Percentiles rank a stretch among this genome's conserved stretches.
phyloP scores from a whole-genome alignment of 2,113 vertebrate species.

The Empidonax alnorum region DNA sequence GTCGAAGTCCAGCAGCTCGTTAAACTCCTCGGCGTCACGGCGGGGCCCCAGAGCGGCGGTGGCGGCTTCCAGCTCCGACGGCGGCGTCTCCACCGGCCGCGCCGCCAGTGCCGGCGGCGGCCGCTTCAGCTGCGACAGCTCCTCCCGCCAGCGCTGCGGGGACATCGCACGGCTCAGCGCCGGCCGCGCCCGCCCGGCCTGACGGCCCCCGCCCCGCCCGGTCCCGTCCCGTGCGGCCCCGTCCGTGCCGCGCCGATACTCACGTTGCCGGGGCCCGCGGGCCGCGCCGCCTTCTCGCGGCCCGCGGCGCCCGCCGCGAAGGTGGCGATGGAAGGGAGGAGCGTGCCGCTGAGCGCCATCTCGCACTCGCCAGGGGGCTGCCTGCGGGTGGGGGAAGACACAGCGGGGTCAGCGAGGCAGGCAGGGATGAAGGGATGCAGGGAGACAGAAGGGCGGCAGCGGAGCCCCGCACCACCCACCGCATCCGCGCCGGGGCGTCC shows the following conservation, averaged over 20 bases:
- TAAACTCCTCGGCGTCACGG: constrained; percentile 86
- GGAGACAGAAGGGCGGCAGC: background rate
- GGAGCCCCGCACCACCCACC: background rate
- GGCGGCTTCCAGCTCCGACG: constrained; percentile 49
- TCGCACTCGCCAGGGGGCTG: constrained; percentile 92
- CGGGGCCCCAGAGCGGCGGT: constrained; percentile 75
- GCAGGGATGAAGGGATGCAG: background rate
- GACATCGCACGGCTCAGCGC: background rate
- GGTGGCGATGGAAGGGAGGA: constrained; percentile 91
- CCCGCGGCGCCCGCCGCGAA: constrained; percentile 84
- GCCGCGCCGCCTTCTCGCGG: constrained; percentile 83
- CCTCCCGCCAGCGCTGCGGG: constrained; percentile 90
- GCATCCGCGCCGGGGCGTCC: background rate
- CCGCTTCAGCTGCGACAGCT: constrained; percentile 88
- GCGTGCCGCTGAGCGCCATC: constrained; percentile 93
- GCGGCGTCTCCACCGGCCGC: constrained; percentile 73
- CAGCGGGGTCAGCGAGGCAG: background rate
- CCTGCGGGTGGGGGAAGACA: constrained; percentile 71
- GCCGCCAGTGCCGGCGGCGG: constrained; percentile 77
- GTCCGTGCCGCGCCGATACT: constrained; percentile 67
- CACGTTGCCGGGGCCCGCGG: constrained; percentile 80
- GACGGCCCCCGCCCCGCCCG: background rate
- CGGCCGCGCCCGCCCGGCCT: background rate
- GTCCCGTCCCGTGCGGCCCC: too few relatives aligned
- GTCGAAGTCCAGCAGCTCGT: constrained; percentile 91